A percentile compares a stretch with the other conserved stretches of the same genome.
Evolutionary conservation across 2,113 vertebrate species (phyloP).

Genomic region (Microtus richardsoni): DNA sequence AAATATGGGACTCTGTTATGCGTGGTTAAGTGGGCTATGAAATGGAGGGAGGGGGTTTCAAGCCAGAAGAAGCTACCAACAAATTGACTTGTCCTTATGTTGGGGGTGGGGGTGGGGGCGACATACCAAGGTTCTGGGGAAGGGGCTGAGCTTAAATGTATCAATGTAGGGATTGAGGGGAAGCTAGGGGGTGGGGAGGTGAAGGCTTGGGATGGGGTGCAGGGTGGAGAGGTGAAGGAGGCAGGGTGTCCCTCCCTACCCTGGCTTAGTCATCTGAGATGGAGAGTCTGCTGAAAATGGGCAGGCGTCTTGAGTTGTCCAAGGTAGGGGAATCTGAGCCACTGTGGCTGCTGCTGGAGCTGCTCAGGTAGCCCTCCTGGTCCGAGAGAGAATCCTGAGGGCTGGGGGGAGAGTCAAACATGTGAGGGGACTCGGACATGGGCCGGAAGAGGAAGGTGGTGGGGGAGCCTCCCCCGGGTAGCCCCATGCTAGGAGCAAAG

Average conservation of each 20-base stretch:
- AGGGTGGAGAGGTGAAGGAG: constrained; percentile 50
- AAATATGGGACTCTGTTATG: constrained; percentile 83
- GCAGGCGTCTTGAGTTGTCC: constrained; percentile 97
- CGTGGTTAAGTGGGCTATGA: constrained; percentile 77
- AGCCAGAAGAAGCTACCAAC: constrained; percentile 85
- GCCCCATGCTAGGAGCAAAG: constrained; percentile 93
- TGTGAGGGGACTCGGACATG: constrained; percentile 95
- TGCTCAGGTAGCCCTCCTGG: constrained; percentile 99
- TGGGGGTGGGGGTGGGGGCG: background rate
- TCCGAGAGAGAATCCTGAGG: constrained; percentile 98
- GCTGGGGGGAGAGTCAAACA: constrained; percentile 95
- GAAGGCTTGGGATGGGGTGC: constrained; percentile 25
- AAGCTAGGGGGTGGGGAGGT: constrained; percentile 56
- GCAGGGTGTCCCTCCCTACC: constrained; percentile 77
- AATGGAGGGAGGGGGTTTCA: constrained; percentile 79
- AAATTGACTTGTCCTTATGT: constrained; percentile 83
- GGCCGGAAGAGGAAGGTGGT: constrained; percentile 94
- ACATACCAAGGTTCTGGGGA: constrained; percentile 63
- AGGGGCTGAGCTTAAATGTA: constrained; percentile 86
- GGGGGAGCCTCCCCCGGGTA: constrained; percentile 91
- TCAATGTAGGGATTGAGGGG: constrained; percentile 74
- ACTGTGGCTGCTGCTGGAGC: constrained; percentile 97
- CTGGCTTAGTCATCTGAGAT: constrained; percentile 96
- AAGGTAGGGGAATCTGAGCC: constrained; percentile 97
- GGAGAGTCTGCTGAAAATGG: constrained; percentile 99